These are phyloP conservation scores for Buceros bicornis DNA, from an alignment of 2,797 vertebrate genomes.

Conservation along the genomic window DNA sequence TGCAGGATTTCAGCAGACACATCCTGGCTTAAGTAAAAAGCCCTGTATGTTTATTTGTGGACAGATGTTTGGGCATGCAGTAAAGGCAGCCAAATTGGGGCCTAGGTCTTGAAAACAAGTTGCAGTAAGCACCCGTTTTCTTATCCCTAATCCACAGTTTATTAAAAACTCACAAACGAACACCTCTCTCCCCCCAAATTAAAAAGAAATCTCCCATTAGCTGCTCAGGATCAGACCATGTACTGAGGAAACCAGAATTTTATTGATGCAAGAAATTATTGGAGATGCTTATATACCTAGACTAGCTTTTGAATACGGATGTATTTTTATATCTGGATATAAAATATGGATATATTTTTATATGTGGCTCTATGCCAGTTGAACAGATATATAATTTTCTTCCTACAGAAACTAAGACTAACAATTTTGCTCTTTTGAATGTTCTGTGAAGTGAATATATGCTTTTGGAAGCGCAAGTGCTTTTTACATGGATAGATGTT, in stretches of 20 bases:
- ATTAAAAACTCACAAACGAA: not conserved
- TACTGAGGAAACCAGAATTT: not conserved
- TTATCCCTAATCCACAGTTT: not conserved
- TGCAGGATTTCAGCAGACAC: not conserved
- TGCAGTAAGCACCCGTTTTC: not conserved
- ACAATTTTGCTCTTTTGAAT: not conserved
- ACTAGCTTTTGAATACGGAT: not conserved
- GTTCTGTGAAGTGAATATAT: not conserved
- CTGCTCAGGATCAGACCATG: not conserved
- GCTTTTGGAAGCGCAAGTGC: not conserved
- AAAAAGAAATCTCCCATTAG: not conserved
- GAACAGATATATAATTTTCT: not conserved
- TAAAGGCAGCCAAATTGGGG: not conserved
- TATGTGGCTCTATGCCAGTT: not conserved
- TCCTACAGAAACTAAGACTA: not conserved
- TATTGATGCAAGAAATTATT: not conserved
- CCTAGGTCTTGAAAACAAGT: not conserved
- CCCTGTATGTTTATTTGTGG: not conserved
- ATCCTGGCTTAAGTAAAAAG: not conserved
- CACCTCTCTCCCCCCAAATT: rapidly evolving
- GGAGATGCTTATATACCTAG: not conserved
- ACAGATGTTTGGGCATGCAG: not conserved
- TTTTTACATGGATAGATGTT: not conserved
- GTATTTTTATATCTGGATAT: not conserved
- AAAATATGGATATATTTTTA: not conserved